Evolutionary conservation across 2,113 vertebrate species (phyloP).

Genomic region (Podiceps cristatus): DNA sequence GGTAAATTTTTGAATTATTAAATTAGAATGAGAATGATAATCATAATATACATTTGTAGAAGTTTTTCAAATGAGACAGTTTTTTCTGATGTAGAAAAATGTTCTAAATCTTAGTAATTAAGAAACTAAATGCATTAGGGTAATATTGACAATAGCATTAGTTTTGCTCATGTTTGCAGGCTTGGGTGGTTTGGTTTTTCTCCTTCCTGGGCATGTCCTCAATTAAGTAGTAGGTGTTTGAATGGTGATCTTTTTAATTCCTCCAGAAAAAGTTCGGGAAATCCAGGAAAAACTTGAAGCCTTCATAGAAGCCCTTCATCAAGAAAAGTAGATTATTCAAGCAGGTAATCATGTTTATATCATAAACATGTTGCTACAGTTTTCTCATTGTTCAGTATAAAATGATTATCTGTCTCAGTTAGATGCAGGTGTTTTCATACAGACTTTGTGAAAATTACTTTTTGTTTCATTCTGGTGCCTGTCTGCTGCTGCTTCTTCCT

Average conservation of each 20-base stretch:
- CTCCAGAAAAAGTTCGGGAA: conserved; percentile 96
- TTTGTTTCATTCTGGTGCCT: background rate
- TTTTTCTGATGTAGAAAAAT: background rate
- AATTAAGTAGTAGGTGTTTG: background rate
- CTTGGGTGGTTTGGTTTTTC: background rate
- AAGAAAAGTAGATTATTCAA: conserved; percentile 87
- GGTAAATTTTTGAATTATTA: background rate
- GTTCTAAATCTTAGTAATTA: background rate
- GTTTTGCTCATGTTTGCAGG: background rate
- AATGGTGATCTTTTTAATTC: background rate
- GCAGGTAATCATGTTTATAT: conserved; percentile 43
- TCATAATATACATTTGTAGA: background rate
- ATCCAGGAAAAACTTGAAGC: conserved; percentile 99
- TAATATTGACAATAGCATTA: background rate
- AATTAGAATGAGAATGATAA: background rate
- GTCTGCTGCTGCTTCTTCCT: background rate
- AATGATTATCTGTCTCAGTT: background rate
- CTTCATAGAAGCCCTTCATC: conserved; percentile 98
- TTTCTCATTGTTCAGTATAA: background rate
- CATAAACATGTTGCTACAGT: background rate
- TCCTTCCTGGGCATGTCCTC: background rate
- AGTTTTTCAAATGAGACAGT: background rate
- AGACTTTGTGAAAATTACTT: background rate
- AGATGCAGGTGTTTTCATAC: background rate
- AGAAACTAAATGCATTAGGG: background rate